These are phyloP conservation scores for Trichonephila inaurata DNA, from an alignment of 1,140 invertebrate species.

Conservation along the genomic window DNA sequence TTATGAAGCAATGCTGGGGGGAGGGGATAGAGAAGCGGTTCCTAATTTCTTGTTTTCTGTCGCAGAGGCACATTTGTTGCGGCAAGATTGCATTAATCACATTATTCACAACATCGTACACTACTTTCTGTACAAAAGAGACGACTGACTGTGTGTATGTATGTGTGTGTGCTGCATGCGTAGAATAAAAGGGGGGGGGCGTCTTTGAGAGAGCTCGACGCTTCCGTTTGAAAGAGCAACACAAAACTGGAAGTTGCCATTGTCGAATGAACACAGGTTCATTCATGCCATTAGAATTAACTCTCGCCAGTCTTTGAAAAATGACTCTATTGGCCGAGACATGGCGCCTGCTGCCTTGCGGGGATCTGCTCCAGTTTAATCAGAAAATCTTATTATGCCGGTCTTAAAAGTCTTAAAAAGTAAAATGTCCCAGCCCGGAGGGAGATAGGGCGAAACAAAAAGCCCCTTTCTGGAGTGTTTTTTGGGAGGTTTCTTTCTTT, in stretches of 20 bases:
- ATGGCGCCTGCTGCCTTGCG: slow-evolving; percentile 69
- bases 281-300: slow-evolving; percentile 75
- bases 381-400: slow-evolving; percentile 73
- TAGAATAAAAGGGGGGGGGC: background rate
- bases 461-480: background rate
- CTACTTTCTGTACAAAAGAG: slow-evolving; percentile 72
- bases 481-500: background rate
- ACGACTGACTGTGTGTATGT: slow-evolving; percentile 30
- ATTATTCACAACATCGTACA: slow-evolving; percentile 76
- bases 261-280: slow-evolving; percentile 75
- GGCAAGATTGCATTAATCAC: slow-evolving; percentile 75
- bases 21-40: slow-evolving; percentile 7
- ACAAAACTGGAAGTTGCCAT: slow-evolving; percentile 75
- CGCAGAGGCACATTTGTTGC: slow-evolving; percentile 75
- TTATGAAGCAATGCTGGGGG: slow-evolving; percentile 58
- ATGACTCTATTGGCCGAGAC: slow-evolving; percentile 64
- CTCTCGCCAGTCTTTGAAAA: slow-evolving; percentile 72
- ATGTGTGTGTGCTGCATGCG: background rate
- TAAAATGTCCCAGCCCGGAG: slow-evolving; percentile 15
- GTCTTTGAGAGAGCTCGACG: slow-evolving; percentile 52
- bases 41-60: slow-evolving; percentile 77
- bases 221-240: slow-evolving; percentile 71
- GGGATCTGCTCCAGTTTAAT: slow-evolving; percentile 70
- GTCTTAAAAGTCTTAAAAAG: slow-evolving; percentile 71
- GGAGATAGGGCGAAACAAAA: slow-evolving; percentile 47